These are phyloP conservation scores for Ctenicera cuprea DNA, from an alignment of 2,888 invertebrate species.

Conservation along the genomic window DNA sequence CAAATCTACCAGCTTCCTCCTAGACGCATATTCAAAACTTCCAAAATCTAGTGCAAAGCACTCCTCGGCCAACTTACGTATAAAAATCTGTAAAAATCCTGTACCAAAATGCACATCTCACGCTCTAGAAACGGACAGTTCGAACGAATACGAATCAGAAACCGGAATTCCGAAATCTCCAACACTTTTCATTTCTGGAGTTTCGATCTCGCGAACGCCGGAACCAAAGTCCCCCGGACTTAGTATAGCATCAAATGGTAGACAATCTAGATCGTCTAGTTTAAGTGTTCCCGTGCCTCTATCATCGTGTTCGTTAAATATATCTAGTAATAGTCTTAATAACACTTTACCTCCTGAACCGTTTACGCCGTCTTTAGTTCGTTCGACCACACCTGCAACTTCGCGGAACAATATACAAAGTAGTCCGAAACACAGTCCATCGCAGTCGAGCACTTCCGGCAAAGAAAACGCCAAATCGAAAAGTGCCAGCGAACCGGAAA, in stretches of 20 bases:
- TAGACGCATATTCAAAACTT: slow-evolving; percentile 65
- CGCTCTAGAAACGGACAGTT: slow-evolving; percentile 73
- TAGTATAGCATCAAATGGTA: slow-evolving; percentile 68
- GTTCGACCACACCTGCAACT: slow-evolving; percentile 69
- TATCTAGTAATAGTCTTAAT: slow-evolving; percentile 69
- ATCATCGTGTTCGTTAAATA: slow-evolving; percentile 68
- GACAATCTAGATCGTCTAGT: slow-evolving; percentile 74
- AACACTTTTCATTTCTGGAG: slow-evolving; percentile 76
- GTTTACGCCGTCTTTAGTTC: slow-evolving; percentile 68
- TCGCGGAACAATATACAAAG: slow-evolving; percentile 63
- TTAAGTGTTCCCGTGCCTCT: slow-evolving; percentile 72
- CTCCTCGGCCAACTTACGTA: slow-evolving; percentile 67
- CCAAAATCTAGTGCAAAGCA: slow-evolving; percentile 62
- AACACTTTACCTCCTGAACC: slow-evolving; percentile 68
- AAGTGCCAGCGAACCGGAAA: slow-evolving; percentile 74
- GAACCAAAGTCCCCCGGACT: slow-evolving; percentile 71
- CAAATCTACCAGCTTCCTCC: slow-evolving; percentile 69
- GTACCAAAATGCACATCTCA: slow-evolving; percentile 61
- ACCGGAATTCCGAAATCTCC: slow-evolving; percentile 76
- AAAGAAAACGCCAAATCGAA: slow-evolving; percentile 71
- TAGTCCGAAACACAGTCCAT: slow-evolving; percentile 66
- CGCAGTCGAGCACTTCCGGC: slow-evolving; percentile 55
- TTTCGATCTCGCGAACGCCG: slow-evolving; percentile 75
- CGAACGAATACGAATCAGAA: slow-evolving; percentile 76
- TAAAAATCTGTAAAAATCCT: slow-evolving; percentile 70